A percentile compares a stretch with the other conserved stretches of the same genome.
phyloP scores from a whole-genome alignment of 2,797 vertebrate species.

The Huso huso region DNA sequence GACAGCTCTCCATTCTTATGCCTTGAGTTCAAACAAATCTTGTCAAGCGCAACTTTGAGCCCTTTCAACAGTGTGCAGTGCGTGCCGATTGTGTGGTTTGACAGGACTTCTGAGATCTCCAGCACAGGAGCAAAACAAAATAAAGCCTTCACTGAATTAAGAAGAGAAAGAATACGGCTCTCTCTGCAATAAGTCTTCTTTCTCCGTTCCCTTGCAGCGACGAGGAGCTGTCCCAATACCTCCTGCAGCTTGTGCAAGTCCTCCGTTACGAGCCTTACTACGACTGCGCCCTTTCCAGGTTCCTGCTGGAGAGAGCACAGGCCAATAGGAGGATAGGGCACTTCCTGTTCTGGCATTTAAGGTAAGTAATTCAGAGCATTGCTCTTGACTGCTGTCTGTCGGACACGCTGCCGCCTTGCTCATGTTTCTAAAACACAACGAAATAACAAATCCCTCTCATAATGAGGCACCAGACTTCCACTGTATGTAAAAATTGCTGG shows the following conservation, averaged over 20 bases:
- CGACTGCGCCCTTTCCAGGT: conserved; percentile 89
- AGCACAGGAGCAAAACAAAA: too few relatives aligned
- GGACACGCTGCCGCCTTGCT: neutral
- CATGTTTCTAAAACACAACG: neutral
- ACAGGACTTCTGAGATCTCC: too few relatives aligned
- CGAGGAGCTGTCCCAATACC: conserved; percentile 91
- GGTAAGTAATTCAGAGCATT: conserved; percentile 52
- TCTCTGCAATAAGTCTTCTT: too few relatives aligned
- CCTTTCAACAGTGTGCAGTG: too few relatives aligned
- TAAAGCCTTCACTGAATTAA: too few relatives aligned
- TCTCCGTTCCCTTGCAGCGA: conserved; percentile 57
- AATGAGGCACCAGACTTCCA: neutral
- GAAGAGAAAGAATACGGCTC: too few relatives aligned
- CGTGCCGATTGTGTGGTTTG: too few relatives aligned
- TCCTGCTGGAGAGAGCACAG: conserved; percentile 84
- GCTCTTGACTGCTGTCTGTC: neutral
- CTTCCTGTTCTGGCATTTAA: conserved; percentile 95
- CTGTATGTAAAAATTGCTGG: neutral
- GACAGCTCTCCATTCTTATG: too few relatives aligned
- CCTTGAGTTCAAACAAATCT: too few relatives aligned
- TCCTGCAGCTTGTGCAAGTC: conserved; percentile 94
- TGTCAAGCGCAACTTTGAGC: too few relatives aligned
- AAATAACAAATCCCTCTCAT: neutral
- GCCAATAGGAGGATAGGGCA: conserved; percentile 89
- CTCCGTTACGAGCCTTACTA: conserved; percentile 96